Percentiles rank a stretch among this genome's conserved stretches.
These are phyloP conservation scores for Hylia prasina DNA, from an alignment of 2,113 vertebrate genomes.

Conservation along the genomic window DNA sequence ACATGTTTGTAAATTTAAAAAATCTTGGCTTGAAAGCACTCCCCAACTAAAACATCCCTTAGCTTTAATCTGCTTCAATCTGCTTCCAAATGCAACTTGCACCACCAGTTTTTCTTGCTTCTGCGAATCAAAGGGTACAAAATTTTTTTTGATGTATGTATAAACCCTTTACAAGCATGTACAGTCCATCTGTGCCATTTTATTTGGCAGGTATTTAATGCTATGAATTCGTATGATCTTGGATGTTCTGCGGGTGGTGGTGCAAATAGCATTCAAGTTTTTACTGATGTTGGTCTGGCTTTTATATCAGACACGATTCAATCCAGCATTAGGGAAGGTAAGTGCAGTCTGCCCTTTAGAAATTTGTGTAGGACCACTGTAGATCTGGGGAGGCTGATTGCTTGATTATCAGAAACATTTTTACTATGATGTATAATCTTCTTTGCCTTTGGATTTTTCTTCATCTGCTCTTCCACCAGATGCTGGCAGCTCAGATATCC, in stretches of 20 bases:
- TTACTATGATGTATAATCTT: background rate
- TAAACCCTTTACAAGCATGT: background rate
- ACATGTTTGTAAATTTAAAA: background rate
- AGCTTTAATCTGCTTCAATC: background rate
- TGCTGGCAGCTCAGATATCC: background rate
- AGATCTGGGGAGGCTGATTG: background rate
- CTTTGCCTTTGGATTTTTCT: background rate
- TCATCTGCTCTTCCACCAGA: background rate
- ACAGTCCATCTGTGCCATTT: background rate
- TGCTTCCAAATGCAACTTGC: background rate
- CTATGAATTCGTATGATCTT: constrained; percentile 78
- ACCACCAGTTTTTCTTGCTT: background rate
- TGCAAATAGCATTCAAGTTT: constrained; percentile 38
- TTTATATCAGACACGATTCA: constrained; percentile 30
- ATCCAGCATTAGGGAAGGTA: background rate
- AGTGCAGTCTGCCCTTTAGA: background rate
- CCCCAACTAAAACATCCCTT: background rate
- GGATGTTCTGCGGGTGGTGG: constrained; percentile 78
- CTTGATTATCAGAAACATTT: background rate
- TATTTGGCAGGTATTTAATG: constrained; percentile 74
- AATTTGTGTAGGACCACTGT: background rate
- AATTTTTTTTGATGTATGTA: background rate
- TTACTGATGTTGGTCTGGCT: constrained; percentile 70
- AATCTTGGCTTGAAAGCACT: background rate
- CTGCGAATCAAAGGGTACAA: background rate